Percentiles rank a stretch among this genome's conserved stretches.
Conservation (phyloP, 2,797 vertebrate species). For the Myripristis murdjan region DNA sequence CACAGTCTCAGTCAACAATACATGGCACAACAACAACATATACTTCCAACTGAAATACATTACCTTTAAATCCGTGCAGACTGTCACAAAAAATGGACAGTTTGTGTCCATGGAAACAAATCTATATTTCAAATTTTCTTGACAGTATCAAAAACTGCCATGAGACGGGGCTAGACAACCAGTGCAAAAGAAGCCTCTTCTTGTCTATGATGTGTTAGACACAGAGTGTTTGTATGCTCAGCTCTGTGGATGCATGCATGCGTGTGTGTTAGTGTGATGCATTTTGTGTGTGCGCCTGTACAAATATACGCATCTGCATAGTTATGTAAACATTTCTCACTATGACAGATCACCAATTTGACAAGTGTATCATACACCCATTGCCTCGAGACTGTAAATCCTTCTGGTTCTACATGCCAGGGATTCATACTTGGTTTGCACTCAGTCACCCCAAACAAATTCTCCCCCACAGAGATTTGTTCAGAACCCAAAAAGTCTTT, state of each 20-base stretch:
- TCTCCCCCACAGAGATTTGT: constrained; percentile 5
- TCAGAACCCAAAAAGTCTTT: not conserved
- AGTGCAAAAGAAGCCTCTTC: no score
- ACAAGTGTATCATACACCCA: constrained; percentile 21
- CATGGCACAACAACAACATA: no score
- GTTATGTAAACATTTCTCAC: constrained; percentile 45
- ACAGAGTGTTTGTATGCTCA: constrained; percentile 14
- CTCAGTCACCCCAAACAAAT: constrained; percentile 19
- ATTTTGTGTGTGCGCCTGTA: not conserved
- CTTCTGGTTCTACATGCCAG: constrained; percentile 14
- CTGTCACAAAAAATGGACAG: no score
- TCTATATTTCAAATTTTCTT: no score
- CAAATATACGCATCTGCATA: constrained; percentile 1
- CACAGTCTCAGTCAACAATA: no score
- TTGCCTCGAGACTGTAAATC: constrained; percentile 35
- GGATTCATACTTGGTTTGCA: constrained; percentile 29
- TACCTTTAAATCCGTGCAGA: no score
- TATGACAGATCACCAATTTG: constrained; percentile 47
- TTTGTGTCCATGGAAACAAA: no score
- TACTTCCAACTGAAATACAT: no score
- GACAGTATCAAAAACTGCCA: no score
- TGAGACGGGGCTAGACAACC: no score
- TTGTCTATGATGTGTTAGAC: not conserved
- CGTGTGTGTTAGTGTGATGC: constrained; percentile 10
- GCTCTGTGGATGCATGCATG: not conserved